These are phyloP conservation scores for Spatulosminthurus flaviceps DNA, from an alignment of 2,888 invertebrate species.

Conservation along the genomic window DNA sequence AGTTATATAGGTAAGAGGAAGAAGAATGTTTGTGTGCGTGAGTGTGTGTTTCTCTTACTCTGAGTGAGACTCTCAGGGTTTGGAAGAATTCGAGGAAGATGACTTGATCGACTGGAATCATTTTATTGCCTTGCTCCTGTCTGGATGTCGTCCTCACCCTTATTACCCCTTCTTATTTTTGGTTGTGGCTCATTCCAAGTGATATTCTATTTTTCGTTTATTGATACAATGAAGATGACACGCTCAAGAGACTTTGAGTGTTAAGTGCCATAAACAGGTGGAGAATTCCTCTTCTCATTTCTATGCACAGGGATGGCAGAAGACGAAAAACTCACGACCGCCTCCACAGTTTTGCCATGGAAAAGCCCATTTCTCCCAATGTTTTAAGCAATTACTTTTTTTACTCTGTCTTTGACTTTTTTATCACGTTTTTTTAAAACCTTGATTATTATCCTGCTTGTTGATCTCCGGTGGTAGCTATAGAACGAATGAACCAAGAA, in stretches of 20 bases:
- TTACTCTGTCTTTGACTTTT: no score
- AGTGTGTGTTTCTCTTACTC: no score
- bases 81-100: neutral
- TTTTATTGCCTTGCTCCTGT: constrained; percentile 21
- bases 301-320: no score
- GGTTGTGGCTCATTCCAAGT: constrained; percentile 1
- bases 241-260: constrained; percentile 11
- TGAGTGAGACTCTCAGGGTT: no score
- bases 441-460: no score
- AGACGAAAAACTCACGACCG: neutral
- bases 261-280: constrained; percentile 35
- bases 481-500: no score
- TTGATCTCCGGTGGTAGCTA: no score
- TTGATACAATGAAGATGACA: constrained; percentile 20
- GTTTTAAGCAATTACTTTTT: no score
- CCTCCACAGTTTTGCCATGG: neutral
- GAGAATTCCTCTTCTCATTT: constrained; percentile 18
- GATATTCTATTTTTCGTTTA: constrained; percentile 1
- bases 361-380: neutral
- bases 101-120: constrained; percentile 30
- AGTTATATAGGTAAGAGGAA: neutral
- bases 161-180: constrained; percentile 8
- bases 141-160: neutral
- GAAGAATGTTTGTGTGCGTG: neutral
- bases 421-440: no score